Evolutionary conservation across 2,888 invertebrate genomes (phyloP), one percentile per base, ranked within the genome.

Genomic region (Entomobrya multifasciata): DNA sequence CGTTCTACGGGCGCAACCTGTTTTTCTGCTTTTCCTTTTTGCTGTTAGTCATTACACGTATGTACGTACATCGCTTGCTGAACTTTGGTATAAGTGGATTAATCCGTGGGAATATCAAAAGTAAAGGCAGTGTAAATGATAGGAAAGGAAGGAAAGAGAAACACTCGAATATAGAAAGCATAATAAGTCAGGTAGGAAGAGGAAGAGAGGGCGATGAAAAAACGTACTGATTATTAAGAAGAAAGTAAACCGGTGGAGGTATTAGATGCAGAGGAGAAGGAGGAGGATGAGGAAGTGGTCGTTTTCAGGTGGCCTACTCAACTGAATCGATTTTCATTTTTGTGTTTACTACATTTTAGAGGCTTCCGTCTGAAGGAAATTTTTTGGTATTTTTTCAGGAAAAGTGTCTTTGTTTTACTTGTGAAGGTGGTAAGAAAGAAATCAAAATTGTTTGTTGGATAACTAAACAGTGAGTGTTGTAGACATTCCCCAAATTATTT

Each of bases 261-360:
- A 52, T 25, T 27, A 27, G 49, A 17, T 17, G 3, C 20, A 55
- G 22, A 52, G n/a, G n/a, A n/a, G n/a, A n/a, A n/a, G n/a, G n/a
- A n/a, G n/a, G n/a, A n/a, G n/a, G n/a, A n/a, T n/a, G n/a, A n/a
- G n/a, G n/a, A n/a, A n/a, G n/a, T n/a, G n/a, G n/a, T n/a, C n/a
- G n/a, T n/a, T n/a, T n/a, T n/a, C 13, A 20, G 52, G 72, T 72
- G 72, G 72, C 52, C 52, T 72, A 49, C 52, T 72, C 72, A 72
- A 72, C 52, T 30, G 72, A 52, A 72, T 72, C 72, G 72, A 72
- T 72, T 72, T 72, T 72, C 52, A 72, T 72, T 49, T 47, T 49
- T 52, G 11, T 47, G 8, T 4, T 1, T 72, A 72, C 25, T 72
- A 72, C n/a, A 49, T n/a, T 52, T 72, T n/a, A 49, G 49, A 49